Base-by-base conservation (phyloP, 1,140 invertebrate genomes). In the Homalodisca vitripennis region DNA sequence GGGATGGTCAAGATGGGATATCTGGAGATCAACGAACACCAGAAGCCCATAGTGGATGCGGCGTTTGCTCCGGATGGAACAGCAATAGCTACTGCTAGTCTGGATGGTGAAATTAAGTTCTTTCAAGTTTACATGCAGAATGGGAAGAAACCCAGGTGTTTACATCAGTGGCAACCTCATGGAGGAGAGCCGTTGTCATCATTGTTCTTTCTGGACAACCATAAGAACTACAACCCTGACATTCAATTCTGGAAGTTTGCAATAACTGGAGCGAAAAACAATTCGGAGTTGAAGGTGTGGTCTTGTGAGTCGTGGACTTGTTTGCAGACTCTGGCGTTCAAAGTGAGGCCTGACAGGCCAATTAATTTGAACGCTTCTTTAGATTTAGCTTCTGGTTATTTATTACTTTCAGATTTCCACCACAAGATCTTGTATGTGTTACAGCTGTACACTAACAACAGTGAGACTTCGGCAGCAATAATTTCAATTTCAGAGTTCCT, bases 241-340 rank as follows among this genome's bases (percentile, higher is more conserved):
- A 87, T 86, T 20, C 91, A 93, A 77, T 93, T 95, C 79, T 98
- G 96, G 96, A 95, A 95, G 77, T 97, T 91, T 82, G 92, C 92
- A 2, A 84, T 98, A 20, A 98, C 95, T 1, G 94, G 94, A 0
- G 89, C 92, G 12, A 88, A 93, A 71, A 88, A 94, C 76, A 97
- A 97, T 80, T 89, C 91, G 0, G 93, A 94, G 76, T 81, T 98
- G 17, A 98, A 97, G 81, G 81, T 98, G 26, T 98, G 95, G 94
- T 93, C 92, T 10, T 98, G 96, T 79, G 91, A 96, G 76, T 85
- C 92, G 0, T 98, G 96, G 96, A 86, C 85, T 31, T 97, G 95
- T 77, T 81, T 97, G 20, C 95, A 98, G 80, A 95, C 91, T 0
- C 87, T 98, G 66, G 86, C 82, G 73, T 95, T 90, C 76, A 77